Evolutionary conservation across 2,113 vertebrate species (phyloP).

Genomic region (Helogale parvula): DNA sequence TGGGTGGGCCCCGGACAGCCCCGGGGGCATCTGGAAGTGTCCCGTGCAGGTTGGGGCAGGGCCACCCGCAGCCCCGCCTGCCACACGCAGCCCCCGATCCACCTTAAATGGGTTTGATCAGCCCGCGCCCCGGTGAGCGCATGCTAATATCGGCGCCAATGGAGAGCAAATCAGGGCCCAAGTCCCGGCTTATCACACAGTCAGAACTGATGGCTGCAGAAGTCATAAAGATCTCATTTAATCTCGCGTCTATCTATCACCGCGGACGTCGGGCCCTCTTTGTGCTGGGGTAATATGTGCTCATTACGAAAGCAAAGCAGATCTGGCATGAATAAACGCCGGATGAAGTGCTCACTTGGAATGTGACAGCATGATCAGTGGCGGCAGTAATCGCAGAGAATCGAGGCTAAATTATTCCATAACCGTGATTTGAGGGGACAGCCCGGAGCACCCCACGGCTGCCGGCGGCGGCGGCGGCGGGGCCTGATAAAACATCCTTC

Average conservation of each 20-base stretch:
- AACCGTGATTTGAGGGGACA: constrained; percentile 94
- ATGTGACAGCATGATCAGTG: constrained; percentile 94
- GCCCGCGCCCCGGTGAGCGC: constrained; percentile 84
- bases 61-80: not conserved
- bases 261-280: constrained; percentile 92
- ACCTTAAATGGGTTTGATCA: constrained; percentile 93
- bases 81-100: constrained; percentile 74
- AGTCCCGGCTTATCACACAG: constrained; percentile 91
- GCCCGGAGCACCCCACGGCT: constrained; percentile 91
- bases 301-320: constrained; percentile 95
- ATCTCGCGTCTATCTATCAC: constrained; percentile 95
- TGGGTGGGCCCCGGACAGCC: not conserved
- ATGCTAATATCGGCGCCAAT: constrained; percentile 93
- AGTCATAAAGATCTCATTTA: constrained; percentile 97
- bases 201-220: constrained; percentile 94
- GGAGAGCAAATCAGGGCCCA: constrained; percentile 93
- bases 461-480: constrained; percentile 92
- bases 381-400: constrained; percentile 92
- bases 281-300: constrained; percentile 94
- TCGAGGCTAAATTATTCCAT: constrained; percentile 94
- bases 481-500: constrained; percentile 97
- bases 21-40: too few relatives aligned
- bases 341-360: constrained; percentile 92
- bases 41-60: not conserved
- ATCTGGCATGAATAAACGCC: constrained; percentile 92